Evolutionary conservation across 2,888 invertebrate genomes (phyloP).

Genomic region (Altica lythri): DNA sequence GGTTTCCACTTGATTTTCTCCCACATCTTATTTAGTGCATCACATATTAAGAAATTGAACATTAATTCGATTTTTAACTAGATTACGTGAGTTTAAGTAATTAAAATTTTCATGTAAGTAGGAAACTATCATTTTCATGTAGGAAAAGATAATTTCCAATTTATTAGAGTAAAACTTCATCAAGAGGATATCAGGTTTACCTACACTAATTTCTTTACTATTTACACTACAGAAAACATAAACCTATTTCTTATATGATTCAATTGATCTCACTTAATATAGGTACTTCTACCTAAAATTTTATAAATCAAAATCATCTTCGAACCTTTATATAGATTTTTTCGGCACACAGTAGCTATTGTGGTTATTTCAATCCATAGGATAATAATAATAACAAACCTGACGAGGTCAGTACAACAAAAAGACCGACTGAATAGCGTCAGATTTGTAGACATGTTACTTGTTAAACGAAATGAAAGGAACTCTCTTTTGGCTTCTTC

Average conservation of each 20-base stretch:
- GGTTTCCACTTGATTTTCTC: conserved; percentile 27
- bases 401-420: conserved; percentile 48
- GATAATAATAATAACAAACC: conserved; percentile 48
- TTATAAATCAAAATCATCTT: neutral
- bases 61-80: conserved; percentile 27
- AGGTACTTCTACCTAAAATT: neutral
- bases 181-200: neutral
- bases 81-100: conserved; percentile 18
- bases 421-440: conserved; percentile 45
- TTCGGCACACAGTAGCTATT: conserved; percentile 41
- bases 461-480: conserved; percentile 37
- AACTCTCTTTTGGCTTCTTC: conserved; percentile 35
- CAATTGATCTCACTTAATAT: neutral
- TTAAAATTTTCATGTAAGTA: conserved; percentile 4
- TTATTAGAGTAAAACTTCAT: neutral
- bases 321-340: neutral
- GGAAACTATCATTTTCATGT: too few relatives aligned
- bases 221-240: too few relatives aligned
- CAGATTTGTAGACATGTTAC: conserved; percentile 42
- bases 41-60: conserved; percentile 25
- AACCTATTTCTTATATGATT: too few relatives aligned
- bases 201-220: neutral
- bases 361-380: conserved; percentile 50
- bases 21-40: conserved; percentile 24
- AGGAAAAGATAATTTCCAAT: conserved; percentile 1